These are phyloP conservation scores for Coenonympha arcania DNA, from an alignment of 2,888 invertebrate species.

Conservation along the genomic window DNA sequence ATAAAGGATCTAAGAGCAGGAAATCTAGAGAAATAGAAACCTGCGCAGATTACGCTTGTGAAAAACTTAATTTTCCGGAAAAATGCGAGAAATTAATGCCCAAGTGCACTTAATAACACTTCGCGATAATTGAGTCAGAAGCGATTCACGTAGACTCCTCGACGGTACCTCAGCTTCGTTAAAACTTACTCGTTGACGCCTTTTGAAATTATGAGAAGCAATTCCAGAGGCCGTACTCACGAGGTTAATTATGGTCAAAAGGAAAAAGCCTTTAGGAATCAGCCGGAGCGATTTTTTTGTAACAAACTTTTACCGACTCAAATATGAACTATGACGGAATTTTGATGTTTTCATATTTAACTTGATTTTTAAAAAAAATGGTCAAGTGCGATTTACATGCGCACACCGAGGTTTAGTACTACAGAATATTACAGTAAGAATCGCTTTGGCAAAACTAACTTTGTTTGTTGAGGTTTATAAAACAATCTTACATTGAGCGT, in stretches of 20 bases:
- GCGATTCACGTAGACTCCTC: constrained; percentile 22
- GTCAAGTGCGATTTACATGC: too few species aligned
- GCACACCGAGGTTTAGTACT: too few species aligned
- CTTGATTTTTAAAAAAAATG: too few species aligned
- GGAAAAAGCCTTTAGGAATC: not conserved
- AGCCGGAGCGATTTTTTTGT: not conserved
- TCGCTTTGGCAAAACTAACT: too few species aligned
- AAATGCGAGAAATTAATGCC: constrained; percentile 11
- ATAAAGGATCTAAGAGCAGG: not conserved
- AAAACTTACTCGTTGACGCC: constrained; percentile 26
- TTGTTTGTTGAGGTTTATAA: too few species aligned
- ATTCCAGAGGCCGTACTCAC: constrained; percentile 19
- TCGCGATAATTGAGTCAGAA: constrained; percentile 22
- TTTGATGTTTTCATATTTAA: too few species aligned
- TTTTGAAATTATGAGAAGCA: constrained; percentile 19
- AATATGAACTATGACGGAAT: too few species aligned
- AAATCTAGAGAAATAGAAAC: not conserved
- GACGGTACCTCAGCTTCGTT: constrained; percentile 25
- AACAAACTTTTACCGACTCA: not conserved
- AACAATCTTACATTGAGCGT: too few species aligned
- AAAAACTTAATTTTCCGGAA: not conserved
- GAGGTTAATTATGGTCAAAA: constrained; percentile 13
- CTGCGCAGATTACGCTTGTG: not conserved
- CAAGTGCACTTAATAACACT: constrained; percentile 22
- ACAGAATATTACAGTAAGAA: too few species aligned